phyloP scores from a whole-genome alignment of 2,797 vertebrate species.

The Heterohyrax brucei region DNA sequence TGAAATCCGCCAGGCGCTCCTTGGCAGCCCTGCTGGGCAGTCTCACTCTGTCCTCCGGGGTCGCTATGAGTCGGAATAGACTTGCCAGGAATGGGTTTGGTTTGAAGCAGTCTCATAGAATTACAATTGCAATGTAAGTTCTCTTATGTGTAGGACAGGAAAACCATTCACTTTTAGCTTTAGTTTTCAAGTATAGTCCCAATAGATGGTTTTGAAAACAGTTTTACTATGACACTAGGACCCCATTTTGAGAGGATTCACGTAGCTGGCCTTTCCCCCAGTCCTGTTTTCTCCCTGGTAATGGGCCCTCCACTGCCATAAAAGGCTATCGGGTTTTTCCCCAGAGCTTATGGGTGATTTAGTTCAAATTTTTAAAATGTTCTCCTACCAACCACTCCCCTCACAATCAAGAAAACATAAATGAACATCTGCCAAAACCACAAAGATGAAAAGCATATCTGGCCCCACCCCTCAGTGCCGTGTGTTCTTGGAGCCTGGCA shows the following conservation, averaged over 20 bases:
- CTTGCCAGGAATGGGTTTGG: too few relatives aligned
- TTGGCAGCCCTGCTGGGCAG: too few relatives aligned
- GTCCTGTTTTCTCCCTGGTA: neutral
- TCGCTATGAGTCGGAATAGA: too few relatives aligned
- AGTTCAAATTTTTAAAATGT: neutral
- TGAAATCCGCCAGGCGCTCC: too few relatives aligned
- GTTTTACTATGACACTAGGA: slow-evolving; percentile 31
- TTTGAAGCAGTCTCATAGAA: neutral
- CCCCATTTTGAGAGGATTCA: slow-evolving; percentile 34
- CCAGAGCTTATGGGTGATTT: neutral
- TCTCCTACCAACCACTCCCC: neutral
- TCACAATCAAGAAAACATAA: slow-evolving; percentile 50
- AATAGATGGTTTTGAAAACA: slow-evolving; percentile 56
- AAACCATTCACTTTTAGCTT: slow-evolving; percentile 56
- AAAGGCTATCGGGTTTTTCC: neutral
- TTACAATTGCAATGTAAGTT: neutral
- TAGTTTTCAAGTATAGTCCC: slow-evolving; percentile 47
- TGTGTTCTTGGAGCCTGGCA: neutral
- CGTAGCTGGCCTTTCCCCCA: neutral
- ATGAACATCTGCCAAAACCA: neutral
- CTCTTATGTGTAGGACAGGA: neutral
- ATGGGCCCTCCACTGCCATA: neutral
- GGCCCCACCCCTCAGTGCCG: neutral
- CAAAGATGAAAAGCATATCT: neutral
- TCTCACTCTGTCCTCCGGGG: too few relatives aligned